A percentile compares a stretch with the other conserved stretches of the same genome.
These are phyloP conservation scores for Cephus cinctus DNA, from an alignment of 1,140 invertebrate genomes.

Conservation along the genomic window DNA sequence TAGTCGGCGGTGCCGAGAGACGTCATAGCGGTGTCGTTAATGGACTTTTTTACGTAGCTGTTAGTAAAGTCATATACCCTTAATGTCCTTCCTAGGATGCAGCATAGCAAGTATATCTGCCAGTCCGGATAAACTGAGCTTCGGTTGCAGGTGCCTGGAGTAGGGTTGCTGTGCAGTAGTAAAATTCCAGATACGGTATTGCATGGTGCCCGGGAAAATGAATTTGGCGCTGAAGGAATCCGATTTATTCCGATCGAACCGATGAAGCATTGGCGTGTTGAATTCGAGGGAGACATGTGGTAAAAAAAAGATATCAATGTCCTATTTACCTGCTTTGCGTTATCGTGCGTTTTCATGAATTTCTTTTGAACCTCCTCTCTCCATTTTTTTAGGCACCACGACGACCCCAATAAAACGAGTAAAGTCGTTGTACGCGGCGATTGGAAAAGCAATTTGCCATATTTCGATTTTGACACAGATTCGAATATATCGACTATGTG, in stretches of 20 bases:
- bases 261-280: conserved; percentile 67
- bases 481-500: conserved; percentile 60
- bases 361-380: not conserved
- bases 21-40: conserved; percentile 58
- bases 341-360: conserved; percentile 15
- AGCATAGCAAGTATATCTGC: conserved; percentile 22
- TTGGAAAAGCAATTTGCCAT: conserved; percentile 54
- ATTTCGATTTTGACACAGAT: conserved; percentile 71
- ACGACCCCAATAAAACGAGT: conserved; percentile 45
- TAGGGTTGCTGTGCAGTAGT: conserved; percentile 64
- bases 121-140: conserved; percentile 47
- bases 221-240: conserved; percentile 67
- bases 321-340: too few species aligned
- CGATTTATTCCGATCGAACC: conserved; percentile 61
- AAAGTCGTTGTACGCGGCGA: conserved; percentile 57
- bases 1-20: conserved; percentile 57
- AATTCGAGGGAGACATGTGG: conserved; percentile 67
- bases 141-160: conserved; percentile 59
- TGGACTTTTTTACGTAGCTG: conserved; percentile 59
- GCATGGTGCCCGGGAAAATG: conserved; percentile 56
- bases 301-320: too few species aligned
- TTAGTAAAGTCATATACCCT: too few species aligned
- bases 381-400: conserved; percentile 47
- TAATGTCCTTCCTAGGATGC: too few species aligned
- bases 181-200: conserved; percentile 67